Evolutionary conservation across 2,797 vertebrate species (phyloP), one percentile per base, ranked within the genome.

Genomic region (Poeciliopsis gracilis): DNA sequence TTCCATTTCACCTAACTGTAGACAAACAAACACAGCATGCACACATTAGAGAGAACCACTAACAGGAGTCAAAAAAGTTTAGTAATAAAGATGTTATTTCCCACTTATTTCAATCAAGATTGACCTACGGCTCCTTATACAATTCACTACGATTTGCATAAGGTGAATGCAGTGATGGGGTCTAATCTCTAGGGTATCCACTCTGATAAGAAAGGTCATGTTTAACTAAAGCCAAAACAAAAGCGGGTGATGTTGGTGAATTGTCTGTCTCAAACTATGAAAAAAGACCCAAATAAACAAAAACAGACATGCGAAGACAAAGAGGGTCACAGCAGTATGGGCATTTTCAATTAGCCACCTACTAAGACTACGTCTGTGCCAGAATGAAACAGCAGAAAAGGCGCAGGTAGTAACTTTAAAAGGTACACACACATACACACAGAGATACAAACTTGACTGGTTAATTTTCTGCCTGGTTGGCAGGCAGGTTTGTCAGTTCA

Each of bases 301-400:
- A 61, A 10, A 66, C 30, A 51, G 46, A 72, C 80, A 73, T 4
- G 59, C 15, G 49, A 63, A 69, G 76, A 59, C 77, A 78, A 75
- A 82, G 82, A 86, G 81, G 80, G 83, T 84, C 90, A 88, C 90
- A 91, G 92, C 91, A 91, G 87, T 88, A 74, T 23, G 55, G 82
- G 63, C 73, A 83, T 89, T 93, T 94, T 92, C 86, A 93, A 95
- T 92, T 92, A 92, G 82, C 92, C 93, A 88, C 91, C 93, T 90
- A 82, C 93, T 76, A 94, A 81, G 92, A 88, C 55, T 87, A 87
- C 91, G 86, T 93, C 92, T 94, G 93, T 92, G 91, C 89, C 82
- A 75, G 79, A 91, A 85, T 75, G 63, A 90, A 87, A 90, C 59
- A 71, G 88, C 77, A 28, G 41, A 89, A 82, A 80, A 83, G 86